Conservation (phyloP, 2,888 invertebrate species). For the Julus scandinavius region DNA sequence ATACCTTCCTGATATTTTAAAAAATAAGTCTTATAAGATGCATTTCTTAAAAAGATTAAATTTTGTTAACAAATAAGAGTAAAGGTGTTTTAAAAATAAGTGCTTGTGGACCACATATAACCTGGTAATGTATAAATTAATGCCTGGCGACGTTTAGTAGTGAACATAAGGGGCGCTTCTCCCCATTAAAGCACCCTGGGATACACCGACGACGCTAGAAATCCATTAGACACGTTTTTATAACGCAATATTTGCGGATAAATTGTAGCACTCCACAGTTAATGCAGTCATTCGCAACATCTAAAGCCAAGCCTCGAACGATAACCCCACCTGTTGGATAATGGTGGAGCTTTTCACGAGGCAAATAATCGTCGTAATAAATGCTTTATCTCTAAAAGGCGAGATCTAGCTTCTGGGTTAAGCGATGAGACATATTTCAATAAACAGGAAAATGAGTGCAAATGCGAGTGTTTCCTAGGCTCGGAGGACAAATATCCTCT, state of each 20-base stretch:
- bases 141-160: too few relatives aligned
- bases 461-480: background rate
- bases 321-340: slow-evolving; percentile 31
- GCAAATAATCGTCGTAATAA: background rate
- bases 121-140: too few relatives aligned
- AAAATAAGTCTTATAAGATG: too few relatives aligned
- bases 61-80: too few relatives aligned
- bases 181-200: too few relatives aligned
- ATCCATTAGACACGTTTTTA: background rate
- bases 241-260: background rate
- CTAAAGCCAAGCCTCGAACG: background rate
- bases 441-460: background rate
- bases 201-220: background rate
- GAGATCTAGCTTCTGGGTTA: background rate
- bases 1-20: too few relatives aligned
- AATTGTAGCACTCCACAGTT: background rate
- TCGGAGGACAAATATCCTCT: background rate
- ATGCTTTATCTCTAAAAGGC: background rate
- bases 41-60: too few relatives aligned
- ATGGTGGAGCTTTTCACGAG: background rate
- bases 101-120: too few relatives aligned
- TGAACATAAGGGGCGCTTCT: too few relatives aligned
- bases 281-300: background rate
- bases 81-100: too few relatives aligned
- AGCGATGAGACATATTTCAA: background rate